These are phyloP conservation scores for Nebria ingens DNA, from an alignment of 1,140 invertebrate species.

Conservation along the genomic window DNA sequence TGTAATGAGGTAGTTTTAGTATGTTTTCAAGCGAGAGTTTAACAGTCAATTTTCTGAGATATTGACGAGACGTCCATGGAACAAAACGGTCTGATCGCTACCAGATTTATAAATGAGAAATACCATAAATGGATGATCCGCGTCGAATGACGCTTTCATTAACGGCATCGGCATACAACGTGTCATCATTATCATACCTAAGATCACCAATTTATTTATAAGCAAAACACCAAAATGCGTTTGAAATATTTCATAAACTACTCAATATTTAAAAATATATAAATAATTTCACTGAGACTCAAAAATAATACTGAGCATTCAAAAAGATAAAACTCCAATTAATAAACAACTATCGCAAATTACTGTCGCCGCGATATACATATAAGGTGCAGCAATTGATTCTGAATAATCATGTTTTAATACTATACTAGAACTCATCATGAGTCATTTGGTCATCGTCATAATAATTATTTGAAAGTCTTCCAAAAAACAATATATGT, in stretches of 20 bases:
- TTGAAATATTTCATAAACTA: too few species aligned
- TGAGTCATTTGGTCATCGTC: not conserved
- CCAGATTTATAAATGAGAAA: constrained; percentile 2
- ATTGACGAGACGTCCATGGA: constrained; percentile 11
- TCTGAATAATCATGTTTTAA: too few species aligned
- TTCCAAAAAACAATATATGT: not conserved
- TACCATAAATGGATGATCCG: constrained; percentile 14
- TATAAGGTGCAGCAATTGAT: too few species aligned
- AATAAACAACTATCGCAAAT: too few species aligned
- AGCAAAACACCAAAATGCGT: too few species aligned
- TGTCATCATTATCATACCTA: constrained; percentile 15
- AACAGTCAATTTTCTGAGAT: not conserved
- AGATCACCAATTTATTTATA: too few species aligned
- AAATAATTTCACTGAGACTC: not conserved
- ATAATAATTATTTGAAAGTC: not conserved
- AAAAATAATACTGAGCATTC: too few species aligned
- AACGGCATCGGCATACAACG: constrained; percentile 12
- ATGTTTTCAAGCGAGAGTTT: not conserved
- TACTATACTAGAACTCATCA: not conserved
- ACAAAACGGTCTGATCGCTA: constrained; percentile 7
- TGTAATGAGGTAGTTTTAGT: not conserved
- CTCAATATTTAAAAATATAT: constrained; percentile 4
- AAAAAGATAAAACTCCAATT: too few species aligned
- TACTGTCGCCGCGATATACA: too few species aligned
- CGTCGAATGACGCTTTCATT: constrained; percentile 7